Base-by-base conservation (phyloP, 2,888 invertebrate genomes). In the Cheilosia soror region DNA sequence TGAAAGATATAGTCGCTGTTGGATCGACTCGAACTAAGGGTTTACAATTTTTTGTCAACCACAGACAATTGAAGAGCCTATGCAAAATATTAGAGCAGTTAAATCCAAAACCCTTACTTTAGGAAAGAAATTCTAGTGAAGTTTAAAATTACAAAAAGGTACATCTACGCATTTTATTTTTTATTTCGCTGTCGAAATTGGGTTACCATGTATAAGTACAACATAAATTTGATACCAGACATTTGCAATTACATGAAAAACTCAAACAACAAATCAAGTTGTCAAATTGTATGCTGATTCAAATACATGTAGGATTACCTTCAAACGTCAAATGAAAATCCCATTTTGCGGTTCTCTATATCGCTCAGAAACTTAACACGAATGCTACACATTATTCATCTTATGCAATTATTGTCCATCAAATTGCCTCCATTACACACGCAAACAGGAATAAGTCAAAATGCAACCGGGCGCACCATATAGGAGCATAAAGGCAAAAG, bases 321-420 rank as follows among this genome's bases (percentile, higher is more conserved):
- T 53, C 33, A 53, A 51, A 53, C 53, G 15, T 47, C 25, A 47
- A 29, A 20, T 25, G 20, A 0, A 29, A 66, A 53, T 27, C n/a
- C 13, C 13, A 40, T 66, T 40, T 66, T 9, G 27, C 29, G 33
- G 42, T 20, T 11, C 1, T 33, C 47, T 33, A 47, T 31, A 33
- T 33, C 47, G 20, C 31, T 33, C n/a, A 20, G 57, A 44, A 25
- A 13, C 25, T 11, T 9, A 31, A n/a, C 25, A 47, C 65, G 69
- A 57, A 71, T 20, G 27, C 2, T 58, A 47, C 68, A 55, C 5
- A 20, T 20, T 75, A 81, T 81, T 77, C 77, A 72, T 66, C 60
- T 71, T 66, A 83, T 37, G 76, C 84, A 81, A 66, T 85, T 81
- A 76, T 63, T 76, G 76, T 81, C 62, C 66, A 71, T 76, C 66